phyloP scores from a whole-genome alignment of 2,113 vertebrate species.

The Dascyllus trimaculatus region DNA sequence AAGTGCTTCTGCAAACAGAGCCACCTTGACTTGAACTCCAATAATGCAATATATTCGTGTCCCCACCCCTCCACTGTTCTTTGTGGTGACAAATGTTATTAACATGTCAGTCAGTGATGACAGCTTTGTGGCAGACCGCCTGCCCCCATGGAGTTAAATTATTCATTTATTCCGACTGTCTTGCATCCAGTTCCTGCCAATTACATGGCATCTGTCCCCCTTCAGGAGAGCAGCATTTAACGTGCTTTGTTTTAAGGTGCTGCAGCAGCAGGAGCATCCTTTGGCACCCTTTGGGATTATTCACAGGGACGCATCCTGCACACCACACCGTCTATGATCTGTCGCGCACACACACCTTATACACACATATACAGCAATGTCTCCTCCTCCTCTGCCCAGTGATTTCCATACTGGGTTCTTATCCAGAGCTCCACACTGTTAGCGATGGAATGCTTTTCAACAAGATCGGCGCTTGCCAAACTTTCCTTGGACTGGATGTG shows the following conservation, averaged over 20 bases:
- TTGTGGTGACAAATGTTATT: constrained; percentile 54
- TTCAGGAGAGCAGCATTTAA: constrained; percentile 15
- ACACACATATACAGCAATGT: constrained; percentile 23
- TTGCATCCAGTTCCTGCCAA: constrained; percentile 37
- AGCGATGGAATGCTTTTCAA: constrained; percentile 59
- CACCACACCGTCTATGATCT: neutral
- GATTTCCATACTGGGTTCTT: constrained; percentile 24
- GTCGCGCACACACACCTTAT: constrained; percentile 37
- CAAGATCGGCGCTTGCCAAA: constrained; percentile 46
- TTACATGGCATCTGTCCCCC: constrained; percentile 3
- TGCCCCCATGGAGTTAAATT: constrained; percentile 41
- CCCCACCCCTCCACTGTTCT: neutral
- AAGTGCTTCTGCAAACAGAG: neutral
- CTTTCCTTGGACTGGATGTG: constrained; percentile 46
- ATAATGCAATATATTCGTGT: constrained; percentile 6
- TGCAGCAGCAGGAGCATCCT: constrained; percentile 19
- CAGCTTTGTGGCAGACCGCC: constrained; percentile 41
- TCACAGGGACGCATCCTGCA: neutral
- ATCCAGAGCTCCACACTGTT: constrained; percentile 43
- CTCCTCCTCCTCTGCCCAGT: constrained; percentile 6
- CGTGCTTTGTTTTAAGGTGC: constrained; percentile 31
- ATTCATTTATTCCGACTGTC: constrained; percentile 64
- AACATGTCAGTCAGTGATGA: constrained; percentile 57
- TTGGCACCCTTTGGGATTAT: neutral
- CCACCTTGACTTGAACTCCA: constrained; percentile 25